A percentile compares a stretch with the other conserved stretches of the same genome.
These are phyloP conservation scores for Crypturellus undulatus DNA, from an alignment of 2,113 vertebrate species.

Conservation along the genomic window DNA sequence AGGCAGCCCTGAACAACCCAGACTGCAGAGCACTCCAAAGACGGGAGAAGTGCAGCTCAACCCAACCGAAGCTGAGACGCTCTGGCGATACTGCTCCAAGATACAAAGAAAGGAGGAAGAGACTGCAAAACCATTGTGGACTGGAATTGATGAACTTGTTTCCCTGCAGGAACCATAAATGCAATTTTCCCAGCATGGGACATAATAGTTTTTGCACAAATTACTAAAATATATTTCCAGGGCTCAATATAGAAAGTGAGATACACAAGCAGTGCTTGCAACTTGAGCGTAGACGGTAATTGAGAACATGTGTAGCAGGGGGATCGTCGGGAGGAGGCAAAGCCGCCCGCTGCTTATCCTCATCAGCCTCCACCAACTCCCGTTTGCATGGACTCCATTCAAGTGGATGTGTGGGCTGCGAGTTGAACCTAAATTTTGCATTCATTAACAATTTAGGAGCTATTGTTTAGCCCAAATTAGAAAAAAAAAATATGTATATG, in stretches of 20 bases:
- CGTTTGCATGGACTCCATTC: fast-evolving
- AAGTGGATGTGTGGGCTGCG: background rate
- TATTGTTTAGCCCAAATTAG: background rate
- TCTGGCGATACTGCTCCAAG: background rate
- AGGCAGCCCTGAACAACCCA: slow-evolving; percentile 28
- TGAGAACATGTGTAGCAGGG: slow-evolving; percentile 39
- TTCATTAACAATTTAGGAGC: background rate
- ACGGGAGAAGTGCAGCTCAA: background rate
- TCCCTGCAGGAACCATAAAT: slow-evolving; percentile 47
- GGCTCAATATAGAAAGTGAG: slow-evolving; percentile 23
- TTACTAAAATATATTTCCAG: slow-evolving; percentile 47
- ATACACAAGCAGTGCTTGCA: slow-evolving; percentile 25
- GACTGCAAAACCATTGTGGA: slow-evolving; percentile 1
- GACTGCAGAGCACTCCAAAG: slow-evolving; percentile 21
- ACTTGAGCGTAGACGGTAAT: slow-evolving; percentile 31
- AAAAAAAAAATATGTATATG: background rate
- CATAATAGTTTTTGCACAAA: slow-evolving; percentile 27
- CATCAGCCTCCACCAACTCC: background rate
- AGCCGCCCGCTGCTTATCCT: background rate
- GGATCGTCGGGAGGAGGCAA: background rate
- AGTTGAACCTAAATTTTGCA: background rate
- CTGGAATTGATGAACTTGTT: slow-evolving; percentile 25
- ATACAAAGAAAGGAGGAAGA: slow-evolving; percentile 10
- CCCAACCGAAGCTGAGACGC: background rate
- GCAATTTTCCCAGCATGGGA: slow-evolving; percentile 47